These are phyloP conservation scores for Caenorhabditis inopinata DNA, from an alignment of 1,140 invertebrate species.

Conservation along the genomic window DNA sequence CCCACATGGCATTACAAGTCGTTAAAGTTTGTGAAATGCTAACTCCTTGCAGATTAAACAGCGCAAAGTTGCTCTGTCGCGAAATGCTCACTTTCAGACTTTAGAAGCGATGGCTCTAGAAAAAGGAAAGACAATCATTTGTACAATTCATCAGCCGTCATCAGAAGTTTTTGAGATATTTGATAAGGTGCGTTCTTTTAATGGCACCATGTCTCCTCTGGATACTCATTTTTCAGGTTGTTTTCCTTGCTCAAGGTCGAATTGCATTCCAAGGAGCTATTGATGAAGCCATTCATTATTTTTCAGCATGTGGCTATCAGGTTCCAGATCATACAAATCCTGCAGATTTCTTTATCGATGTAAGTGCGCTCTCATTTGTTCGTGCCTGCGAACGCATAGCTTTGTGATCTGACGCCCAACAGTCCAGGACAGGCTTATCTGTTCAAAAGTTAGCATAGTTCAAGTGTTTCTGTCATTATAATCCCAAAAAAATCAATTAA, in stretches of 20 bases:
- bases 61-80: too few species aligned
- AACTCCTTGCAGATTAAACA: constrained; percentile 64
- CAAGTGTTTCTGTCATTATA: too few species aligned
- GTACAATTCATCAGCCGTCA: constrained; percentile 82
- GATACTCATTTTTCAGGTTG: constrained; percentile 45
- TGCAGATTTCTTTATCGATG: constrained; percentile 74
- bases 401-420: too few species aligned
- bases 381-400: too few species aligned
- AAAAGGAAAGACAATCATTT: constrained; percentile 76
- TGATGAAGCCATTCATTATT: constrained; percentile 55
- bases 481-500: too few species aligned
- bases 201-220: too few species aligned
- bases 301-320: constrained; percentile 72
- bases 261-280: constrained; percentile 61
- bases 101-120: constrained; percentile 56
- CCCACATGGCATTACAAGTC: constrained; percentile 76
- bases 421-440: too few species aligned
- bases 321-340: constrained; percentile 73
- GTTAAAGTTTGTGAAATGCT: constrained; percentile 73
- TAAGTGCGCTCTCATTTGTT: too few species aligned
- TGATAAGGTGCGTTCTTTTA: too few species aligned
- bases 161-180: constrained; percentile 81
- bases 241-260: constrained; percentile 67
- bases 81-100: constrained; percentile 47
- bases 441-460: too few species aligned